Conservation (phyloP, 2,888 invertebrate species). For the Sthenelais limicola region DNA sequence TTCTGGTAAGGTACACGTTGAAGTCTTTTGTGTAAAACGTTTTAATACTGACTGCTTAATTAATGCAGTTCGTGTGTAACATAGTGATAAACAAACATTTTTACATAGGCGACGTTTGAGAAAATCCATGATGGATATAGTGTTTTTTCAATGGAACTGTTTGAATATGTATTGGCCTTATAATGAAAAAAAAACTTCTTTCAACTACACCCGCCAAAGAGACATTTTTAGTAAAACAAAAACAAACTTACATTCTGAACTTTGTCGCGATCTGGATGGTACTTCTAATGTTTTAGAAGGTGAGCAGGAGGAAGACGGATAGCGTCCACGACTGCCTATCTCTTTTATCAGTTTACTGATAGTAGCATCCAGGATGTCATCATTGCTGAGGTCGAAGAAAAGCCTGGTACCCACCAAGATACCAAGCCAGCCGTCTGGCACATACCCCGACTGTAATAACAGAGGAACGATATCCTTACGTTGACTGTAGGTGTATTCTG, state of each 20-base stretch:
- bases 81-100: too few relatives aligned
- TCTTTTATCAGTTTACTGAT: constrained; percentile 62
- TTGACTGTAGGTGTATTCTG: constrained; percentile 68
- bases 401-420: constrained; percentile 67
- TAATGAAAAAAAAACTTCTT: too few relatives aligned
- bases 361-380: constrained; percentile 55
- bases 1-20: too few relatives aligned
- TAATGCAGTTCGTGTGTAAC: too few relatives aligned
- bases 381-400: constrained; percentile 66
- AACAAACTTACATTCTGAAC: constrained; percentile 17
- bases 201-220: too few relatives aligned
- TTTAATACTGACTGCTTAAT: too few relatives aligned
- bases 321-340: constrained; percentile 60
- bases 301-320: background rate
- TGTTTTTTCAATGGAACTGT: too few relatives aligned
- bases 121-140: too few relatives aligned
- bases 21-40: too few relatives aligned
- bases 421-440: constrained; percentile 71
- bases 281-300: constrained; percentile 9
- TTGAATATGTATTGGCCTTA: too few relatives aligned
- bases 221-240: too few relatives aligned
- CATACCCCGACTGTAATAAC: constrained; percentile 62
- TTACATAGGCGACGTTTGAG: too few relatives aligned
- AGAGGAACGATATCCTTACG: constrained; percentile 68
- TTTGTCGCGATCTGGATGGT: constrained; percentile 1